Percentiles rank a stretch among this genome's conserved stretches.
phyloP scores from a whole-genome alignment of 2,113 vertebrate species.

The Chionis minor region DNA sequence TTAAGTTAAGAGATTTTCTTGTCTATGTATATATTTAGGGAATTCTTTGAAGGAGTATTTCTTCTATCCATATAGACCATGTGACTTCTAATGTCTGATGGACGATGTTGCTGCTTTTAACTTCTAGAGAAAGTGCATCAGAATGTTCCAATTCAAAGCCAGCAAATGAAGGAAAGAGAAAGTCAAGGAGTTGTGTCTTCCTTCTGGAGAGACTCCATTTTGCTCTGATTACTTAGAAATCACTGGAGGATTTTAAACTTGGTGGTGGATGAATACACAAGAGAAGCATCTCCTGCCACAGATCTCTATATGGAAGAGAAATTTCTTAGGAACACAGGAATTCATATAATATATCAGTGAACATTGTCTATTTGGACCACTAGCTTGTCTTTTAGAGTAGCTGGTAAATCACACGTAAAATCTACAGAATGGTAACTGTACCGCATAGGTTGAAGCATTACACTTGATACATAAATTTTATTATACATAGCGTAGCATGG shows the following conservation, averaged over 20 bases:
- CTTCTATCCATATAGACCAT: background rate
- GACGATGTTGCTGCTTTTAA: background rate
- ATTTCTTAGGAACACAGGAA: background rate
- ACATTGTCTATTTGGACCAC: background rate
- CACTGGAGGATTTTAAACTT: background rate
- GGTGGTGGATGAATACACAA: background rate
- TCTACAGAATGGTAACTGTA: background rate
- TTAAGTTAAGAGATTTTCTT: background rate
- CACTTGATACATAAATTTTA: background rate
- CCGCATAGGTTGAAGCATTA: background rate
- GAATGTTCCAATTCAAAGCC: background rate
- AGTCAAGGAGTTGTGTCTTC: background rate
- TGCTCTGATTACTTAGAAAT: background rate
- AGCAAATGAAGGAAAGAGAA: background rate
- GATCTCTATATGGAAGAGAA: background rate
- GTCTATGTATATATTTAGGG: background rate
- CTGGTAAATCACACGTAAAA: background rate
- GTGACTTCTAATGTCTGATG: background rate
- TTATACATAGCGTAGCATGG: background rate
- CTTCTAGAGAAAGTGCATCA: background rate
- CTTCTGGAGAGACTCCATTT: background rate
- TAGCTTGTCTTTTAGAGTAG: background rate
- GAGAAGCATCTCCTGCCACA: background rate
- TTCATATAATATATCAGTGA: background rate
- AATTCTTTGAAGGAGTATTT: background rate